These are phyloP conservation scores for Xyliphius kryptos DNA, from an alignment of 2,113 vertebrate genomes.

Conservation along the genomic window DNA sequence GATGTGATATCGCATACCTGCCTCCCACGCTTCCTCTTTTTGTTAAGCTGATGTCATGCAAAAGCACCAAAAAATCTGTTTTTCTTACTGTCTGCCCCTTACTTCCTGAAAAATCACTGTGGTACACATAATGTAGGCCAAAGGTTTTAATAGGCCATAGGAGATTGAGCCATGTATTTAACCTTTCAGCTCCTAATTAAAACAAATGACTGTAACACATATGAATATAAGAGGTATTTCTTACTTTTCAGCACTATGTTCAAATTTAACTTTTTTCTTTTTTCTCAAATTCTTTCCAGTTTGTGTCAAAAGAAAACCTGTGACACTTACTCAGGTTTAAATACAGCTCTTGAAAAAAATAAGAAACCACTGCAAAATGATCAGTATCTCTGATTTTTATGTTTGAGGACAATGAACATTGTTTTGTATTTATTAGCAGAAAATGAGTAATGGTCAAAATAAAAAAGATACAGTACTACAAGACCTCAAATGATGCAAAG, in stretches of 20 bases:
- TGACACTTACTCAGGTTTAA: neutral
- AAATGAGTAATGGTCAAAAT: no score
- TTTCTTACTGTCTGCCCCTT: conserved; percentile 1
- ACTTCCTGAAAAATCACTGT: neutral
- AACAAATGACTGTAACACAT: conserved; percentile 13
- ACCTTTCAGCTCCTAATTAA: conserved; percentile 15
- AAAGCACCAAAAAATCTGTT: conserved; percentile 5
- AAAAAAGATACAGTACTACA: no score
- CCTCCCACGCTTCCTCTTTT: conserved; percentile 4
- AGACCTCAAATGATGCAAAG: no score
- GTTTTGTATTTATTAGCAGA: no score
- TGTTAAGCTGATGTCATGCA: conserved; percentile 13
- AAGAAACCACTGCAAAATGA: no score
- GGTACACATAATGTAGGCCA: conserved; percentile 8
- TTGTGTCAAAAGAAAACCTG: neutral
- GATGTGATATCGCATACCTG: conserved; percentile 18
- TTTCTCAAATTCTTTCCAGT: no score
- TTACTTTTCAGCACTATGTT: neutral
- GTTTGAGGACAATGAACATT: no score
- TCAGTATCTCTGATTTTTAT: no score
- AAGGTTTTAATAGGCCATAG: neutral
- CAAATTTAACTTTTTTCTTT: no score
- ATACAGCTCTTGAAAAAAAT: no score
- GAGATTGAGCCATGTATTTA: conserved; percentile 3
- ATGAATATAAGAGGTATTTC: neutral